Percentiles rank a stretch among this genome's conserved stretches.
Conservation (phyloP, 2,888 invertebrate species). For the Diogma glabrata region DNA sequence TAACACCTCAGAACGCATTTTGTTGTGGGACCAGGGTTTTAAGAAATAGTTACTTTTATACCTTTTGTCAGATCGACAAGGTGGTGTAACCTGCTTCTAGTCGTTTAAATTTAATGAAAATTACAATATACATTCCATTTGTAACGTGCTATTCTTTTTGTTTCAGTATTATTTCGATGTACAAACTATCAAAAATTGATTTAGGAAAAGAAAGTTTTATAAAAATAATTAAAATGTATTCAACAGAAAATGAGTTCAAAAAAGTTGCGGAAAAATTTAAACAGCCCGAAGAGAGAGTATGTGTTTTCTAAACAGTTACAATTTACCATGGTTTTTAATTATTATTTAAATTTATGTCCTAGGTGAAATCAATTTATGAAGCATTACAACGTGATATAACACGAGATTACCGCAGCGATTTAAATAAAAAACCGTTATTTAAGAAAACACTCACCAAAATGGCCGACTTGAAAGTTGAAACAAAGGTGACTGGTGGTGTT, state of each 20-base stretch:
- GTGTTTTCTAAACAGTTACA: slow-evolving; percentile 34
- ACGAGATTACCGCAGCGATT: slow-evolving; percentile 63
- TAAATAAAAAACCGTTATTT: slow-evolving; percentile 58
- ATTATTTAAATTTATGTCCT: too few species aligned
- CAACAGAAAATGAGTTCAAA: slow-evolving; percentile 23
- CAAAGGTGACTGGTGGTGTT: slow-evolving; percentile 46
- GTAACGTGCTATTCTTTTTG: too few species aligned
- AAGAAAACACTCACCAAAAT: slow-evolving; percentile 57
- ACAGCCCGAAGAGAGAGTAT: slow-evolving; percentile 47
- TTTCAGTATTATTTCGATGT: slow-evolving; percentile 31
- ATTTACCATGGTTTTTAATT: neutral
- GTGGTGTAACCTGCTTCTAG: too few species aligned
- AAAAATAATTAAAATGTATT: slow-evolving; percentile 27
- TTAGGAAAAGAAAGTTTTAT: slow-evolving; percentile 38
- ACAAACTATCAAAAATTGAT: slow-evolving; percentile 29
- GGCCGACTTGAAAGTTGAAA: slow-evolving; percentile 50
- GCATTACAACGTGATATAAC: slow-evolving; percentile 45
- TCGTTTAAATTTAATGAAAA: too few species aligned
- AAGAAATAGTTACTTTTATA: too few species aligned
- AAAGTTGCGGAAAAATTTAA: slow-evolving; percentile 41
- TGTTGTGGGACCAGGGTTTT: too few species aligned
- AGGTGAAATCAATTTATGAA: slow-evolving; percentile 41
- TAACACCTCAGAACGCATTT: too few species aligned
- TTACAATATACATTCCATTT: too few species aligned
- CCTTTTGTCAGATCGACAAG: too few species aligned